These are phyloP conservation scores for Microhierax caerulescens DNA, from an alignment of 2,797 vertebrate genomes.

Conservation along the genomic window DNA sequence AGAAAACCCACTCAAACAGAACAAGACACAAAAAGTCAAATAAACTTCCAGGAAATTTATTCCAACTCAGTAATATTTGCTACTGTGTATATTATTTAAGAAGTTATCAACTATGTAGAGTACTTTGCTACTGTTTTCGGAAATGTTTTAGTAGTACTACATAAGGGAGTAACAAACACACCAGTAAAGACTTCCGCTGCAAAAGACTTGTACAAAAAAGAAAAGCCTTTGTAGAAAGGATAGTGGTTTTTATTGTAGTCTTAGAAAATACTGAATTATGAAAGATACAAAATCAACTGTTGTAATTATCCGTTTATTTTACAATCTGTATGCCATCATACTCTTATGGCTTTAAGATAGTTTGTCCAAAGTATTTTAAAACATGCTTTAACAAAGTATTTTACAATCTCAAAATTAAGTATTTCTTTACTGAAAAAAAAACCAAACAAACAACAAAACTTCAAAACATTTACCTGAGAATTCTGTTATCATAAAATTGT, in stretches of 20 bases:
- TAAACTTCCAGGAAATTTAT: background rate
- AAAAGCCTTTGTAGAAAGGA: conserved; percentile 72
- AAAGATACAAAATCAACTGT: conserved; percentile 78
- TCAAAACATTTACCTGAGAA: conserved; percentile 78
- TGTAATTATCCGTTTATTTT: conserved; percentile 73
- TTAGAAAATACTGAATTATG: conserved; percentile 76
- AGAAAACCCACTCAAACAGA: background rate
- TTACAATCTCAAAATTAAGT: conserved; percentile 74
- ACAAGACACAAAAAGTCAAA: background rate
- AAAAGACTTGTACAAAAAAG: conserved; percentile 53
- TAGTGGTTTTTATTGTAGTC: conserved; percentile 77
- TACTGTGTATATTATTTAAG: background rate
- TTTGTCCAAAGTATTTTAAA: conserved; percentile 69
- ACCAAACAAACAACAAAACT: background rate
- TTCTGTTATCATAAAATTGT: conserved; percentile 62
- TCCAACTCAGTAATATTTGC: background rate
- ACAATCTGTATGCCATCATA: conserved; percentile 72
- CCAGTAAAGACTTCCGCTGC: background rate
- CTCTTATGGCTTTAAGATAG: conserved; percentile 70
- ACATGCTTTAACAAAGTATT: conserved; percentile 77
- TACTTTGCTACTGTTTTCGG: background rate
- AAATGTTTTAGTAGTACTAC: background rate
- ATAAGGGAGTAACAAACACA: background rate
- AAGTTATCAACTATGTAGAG: background rate
- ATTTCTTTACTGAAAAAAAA: conserved; percentile 57